Evolutionary conservation across 2,888 invertebrate species (phyloP).

Genomic region (Agrochola circellaris): DNA sequence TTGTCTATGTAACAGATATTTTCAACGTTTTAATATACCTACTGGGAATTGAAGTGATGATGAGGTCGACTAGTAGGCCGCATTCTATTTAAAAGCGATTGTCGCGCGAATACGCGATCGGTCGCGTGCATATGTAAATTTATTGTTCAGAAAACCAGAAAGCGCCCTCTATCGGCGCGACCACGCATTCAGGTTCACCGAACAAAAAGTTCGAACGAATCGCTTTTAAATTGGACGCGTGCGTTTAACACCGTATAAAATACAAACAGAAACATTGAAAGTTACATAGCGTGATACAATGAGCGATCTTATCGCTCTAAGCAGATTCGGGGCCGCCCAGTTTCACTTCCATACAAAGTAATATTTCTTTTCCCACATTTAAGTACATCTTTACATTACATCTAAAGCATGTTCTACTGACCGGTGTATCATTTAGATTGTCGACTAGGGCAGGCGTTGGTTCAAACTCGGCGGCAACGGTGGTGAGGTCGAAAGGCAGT

Average conservation of each 20-base stretch:
- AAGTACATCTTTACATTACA: neutral
- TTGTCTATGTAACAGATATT: neutral
- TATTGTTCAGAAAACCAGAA: too few species aligned
- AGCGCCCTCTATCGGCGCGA: too few species aligned
- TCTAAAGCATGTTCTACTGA: slow-evolving; percentile 64
- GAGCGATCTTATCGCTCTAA: neutral
- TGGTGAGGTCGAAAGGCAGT: slow-evolving; percentile 81
- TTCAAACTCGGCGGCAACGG: slow-evolving; percentile 80
- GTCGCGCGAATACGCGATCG: too few species aligned
- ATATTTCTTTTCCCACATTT: slow-evolving; percentile 11
- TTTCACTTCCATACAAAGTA: slow-evolving; percentile 20
- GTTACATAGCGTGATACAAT: neutral
- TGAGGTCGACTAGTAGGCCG: too few species aligned
- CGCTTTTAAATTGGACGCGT: too few species aligned
- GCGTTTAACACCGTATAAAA: neutral
- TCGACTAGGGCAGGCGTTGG: slow-evolving; percentile 78
- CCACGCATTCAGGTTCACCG: too few species aligned
- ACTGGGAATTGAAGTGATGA: neutral
- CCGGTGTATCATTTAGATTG: slow-evolving; percentile 78
- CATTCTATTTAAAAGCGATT: too few species aligned
- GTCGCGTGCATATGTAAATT: too few species aligned
- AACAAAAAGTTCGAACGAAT: too few species aligned
- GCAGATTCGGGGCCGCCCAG: neutral
- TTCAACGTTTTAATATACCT: neutral
- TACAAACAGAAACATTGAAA: neutral